Evolutionary conservation across 2,113 vertebrate species (phyloP).

Genomic region (Oceanites oceanicus): DNA sequence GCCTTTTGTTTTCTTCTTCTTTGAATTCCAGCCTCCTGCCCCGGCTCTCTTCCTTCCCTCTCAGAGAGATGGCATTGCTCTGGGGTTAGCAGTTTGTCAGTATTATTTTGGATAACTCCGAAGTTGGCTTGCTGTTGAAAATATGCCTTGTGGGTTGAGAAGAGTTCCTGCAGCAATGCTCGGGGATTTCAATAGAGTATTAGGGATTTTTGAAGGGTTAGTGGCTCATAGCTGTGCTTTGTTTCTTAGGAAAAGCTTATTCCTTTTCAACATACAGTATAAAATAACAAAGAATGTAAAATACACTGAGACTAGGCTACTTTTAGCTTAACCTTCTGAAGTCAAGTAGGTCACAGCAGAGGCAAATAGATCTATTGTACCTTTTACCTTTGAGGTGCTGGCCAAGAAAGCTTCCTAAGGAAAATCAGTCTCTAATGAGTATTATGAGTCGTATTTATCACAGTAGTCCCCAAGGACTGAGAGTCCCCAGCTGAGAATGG

Average conservation of each 20-base stretch:
- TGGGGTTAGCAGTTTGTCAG: constrained; percentile 49
- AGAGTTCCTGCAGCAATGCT: constrained; percentile 56
- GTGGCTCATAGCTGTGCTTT: constrained; percentile 55
- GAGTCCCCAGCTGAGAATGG: constrained; percentile 59
- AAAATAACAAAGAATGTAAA: constrained; percentile 63
- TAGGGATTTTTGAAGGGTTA: constrained; percentile 59
- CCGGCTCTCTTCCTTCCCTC: background rate
- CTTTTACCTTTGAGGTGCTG: constrained; percentile 56
- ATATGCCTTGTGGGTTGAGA: constrained; percentile 45
- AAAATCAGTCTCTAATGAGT: constrained; percentile 58
- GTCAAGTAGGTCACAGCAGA: constrained; percentile 54
- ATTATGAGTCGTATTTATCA: constrained; percentile 55
- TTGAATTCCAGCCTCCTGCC: constrained; percentile 10
- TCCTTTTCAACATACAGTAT: constrained; percentile 45
- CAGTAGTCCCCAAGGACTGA: constrained; percentile 41
- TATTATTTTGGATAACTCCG: constrained; percentile 20
- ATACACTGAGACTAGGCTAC: constrained; percentile 42
- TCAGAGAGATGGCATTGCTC: background rate
- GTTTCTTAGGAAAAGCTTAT: constrained; percentile 62
- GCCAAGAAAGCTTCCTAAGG: constrained; percentile 50
- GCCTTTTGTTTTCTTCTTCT: constrained; percentile 50
- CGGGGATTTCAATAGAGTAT: constrained; percentile 42
- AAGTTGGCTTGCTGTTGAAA: constrained; percentile 20
- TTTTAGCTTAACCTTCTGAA: constrained; percentile 63
- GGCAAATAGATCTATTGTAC: constrained; percentile 48